Conservation (phyloP, 2,888 invertebrate genomes). For the Sericinus montela region DNA sequence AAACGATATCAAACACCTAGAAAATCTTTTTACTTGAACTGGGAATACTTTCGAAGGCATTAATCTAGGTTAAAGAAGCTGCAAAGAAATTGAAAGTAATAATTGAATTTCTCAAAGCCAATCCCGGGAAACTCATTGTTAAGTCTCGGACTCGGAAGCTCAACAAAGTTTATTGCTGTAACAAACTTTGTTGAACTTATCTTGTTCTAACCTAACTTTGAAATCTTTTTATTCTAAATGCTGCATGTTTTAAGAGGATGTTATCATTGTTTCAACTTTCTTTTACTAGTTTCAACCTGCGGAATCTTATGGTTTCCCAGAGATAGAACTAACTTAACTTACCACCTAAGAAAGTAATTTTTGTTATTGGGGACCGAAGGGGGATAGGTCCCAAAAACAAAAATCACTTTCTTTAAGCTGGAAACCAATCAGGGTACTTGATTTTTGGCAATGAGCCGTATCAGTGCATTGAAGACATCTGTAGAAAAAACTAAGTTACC, state of each 20-base stretch:
- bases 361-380: too few species aligned
- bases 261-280: too few species aligned
- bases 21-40: not conserved
- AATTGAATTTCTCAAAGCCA: constrained; percentile 4
- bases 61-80: not conserved
- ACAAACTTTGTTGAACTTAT: not conserved
- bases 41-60: not conserved
- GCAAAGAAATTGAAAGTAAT: constrained; percentile 3
- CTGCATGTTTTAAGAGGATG: not conserved
- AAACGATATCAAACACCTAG: not conserved
- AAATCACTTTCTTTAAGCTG: too few species aligned
- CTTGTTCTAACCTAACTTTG: not conserved
- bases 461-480: too few species aligned
- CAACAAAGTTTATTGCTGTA: not conserved
- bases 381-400: too few species aligned
- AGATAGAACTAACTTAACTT: too few species aligned
- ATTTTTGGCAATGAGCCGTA: too few species aligned
- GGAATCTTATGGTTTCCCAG: too few species aligned
- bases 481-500: too few species aligned
- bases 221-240: not conserved
- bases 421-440: too few species aligned
- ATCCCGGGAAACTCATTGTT: constrained; percentile 3
- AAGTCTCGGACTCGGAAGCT: not conserved
- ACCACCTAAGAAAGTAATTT: too few species aligned
- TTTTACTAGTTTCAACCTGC: too few species aligned